Conservation (phyloP, 2,797 vertebrate genomes). For the Silurus lanzhouensis region DNA sequence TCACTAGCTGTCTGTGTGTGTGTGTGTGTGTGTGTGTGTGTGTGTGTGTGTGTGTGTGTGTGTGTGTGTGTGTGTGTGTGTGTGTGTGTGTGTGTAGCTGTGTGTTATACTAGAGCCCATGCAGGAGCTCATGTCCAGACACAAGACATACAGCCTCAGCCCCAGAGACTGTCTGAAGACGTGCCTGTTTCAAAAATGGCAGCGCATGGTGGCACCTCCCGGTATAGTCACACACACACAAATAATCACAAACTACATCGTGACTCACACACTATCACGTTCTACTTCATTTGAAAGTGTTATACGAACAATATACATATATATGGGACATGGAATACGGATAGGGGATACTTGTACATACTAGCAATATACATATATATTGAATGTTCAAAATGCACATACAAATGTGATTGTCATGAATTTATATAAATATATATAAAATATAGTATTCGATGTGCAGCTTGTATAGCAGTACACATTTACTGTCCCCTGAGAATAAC, state of each 20-base stretch:
- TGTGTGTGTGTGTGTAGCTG: conserved; percentile 76
- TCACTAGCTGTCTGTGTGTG: conserved; percentile 25
- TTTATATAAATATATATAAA: too few relatives aligned
- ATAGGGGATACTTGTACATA: too few relatives aligned
- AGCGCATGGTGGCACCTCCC: conserved; percentile 98
- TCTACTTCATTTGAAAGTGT: background rate
- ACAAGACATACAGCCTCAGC: conserved; percentile 99
- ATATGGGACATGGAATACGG: too few relatives aligned
- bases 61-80: conserved; percentile 80
- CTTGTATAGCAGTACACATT: too few relatives aligned
- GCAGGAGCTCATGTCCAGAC: conserved; percentile 99
- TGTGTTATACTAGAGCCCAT: conserved; percentile 99
- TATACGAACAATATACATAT: too few relatives aligned
- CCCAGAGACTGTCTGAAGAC: conserved; percentile 99
- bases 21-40: conserved; percentile 21
- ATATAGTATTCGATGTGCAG: too few relatives aligned
- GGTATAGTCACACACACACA: conserved; percentile 72
- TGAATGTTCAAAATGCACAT: too few relatives aligned
- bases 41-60: conserved; percentile 28
- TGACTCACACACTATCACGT: background rate
- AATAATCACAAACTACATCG: background rate
- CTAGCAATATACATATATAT: too few relatives aligned
- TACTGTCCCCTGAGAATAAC: too few relatives aligned
- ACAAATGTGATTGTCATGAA: too few relatives aligned
- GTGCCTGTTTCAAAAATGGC: conserved; percentile 99